Conservation (phyloP, 2,888 invertebrate species). For the Steinernema carpocapsae region DNA sequence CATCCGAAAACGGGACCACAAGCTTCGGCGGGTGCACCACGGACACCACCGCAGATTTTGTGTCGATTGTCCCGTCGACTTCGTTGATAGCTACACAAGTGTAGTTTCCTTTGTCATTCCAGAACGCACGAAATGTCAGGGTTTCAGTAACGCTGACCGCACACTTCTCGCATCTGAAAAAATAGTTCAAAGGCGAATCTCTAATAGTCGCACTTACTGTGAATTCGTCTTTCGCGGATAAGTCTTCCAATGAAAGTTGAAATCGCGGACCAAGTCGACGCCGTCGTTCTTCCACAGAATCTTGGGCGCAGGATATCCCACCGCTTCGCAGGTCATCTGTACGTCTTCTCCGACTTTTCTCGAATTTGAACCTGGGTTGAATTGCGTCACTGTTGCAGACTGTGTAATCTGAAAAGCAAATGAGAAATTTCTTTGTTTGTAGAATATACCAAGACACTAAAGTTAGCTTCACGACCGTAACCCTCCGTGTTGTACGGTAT, state of each 20-base stretch:
- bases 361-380: constrained; percentile 24
- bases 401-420: constrained; percentile 54
- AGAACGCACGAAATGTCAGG: constrained; percentile 74
- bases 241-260: constrained; percentile 38
- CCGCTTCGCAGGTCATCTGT: constrained; percentile 61
- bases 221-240: not conserved
- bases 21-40: constrained; percentile 62
- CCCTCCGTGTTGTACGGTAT: constrained; percentile 85
- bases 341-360: not conserved
- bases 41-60: constrained; percentile 40
- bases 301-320: constrained; percentile 60
- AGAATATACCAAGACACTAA: constrained; percentile 74
- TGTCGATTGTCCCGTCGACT: constrained; percentile 71
- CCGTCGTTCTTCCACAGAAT: constrained; percentile 64
- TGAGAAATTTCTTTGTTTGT: constrained; percentile 67
- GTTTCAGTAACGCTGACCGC: constrained; percentile 51
- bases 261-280: constrained; percentile 40
- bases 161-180: constrained; percentile 50
- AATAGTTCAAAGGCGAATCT: not conserved
- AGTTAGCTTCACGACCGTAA: constrained; percentile 77
- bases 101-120: constrained; percentile 89
- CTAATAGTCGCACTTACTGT: not conserved
- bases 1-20: constrained; percentile 55
- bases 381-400: constrained; percentile 55
- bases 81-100: constrained; percentile 87